These are phyloP conservation scores for Oncorhynchus gorbuscha DNA, from an alignment of 2,113 vertebrate species.

Conservation along the genomic window DNA sequence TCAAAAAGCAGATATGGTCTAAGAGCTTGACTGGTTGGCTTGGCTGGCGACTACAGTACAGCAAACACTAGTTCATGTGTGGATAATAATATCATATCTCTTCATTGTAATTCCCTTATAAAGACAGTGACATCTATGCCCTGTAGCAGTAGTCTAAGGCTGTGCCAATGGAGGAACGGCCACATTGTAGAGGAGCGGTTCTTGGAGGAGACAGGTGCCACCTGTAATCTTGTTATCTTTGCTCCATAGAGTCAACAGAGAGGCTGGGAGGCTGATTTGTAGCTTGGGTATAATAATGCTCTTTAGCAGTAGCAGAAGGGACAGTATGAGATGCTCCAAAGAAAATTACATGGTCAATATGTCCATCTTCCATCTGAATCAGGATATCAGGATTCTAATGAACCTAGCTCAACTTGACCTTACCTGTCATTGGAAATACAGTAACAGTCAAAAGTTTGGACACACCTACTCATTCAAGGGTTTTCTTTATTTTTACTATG, in stretches of 20 bases:
- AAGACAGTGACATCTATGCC: constrained; percentile 33
- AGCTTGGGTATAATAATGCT: constrained; percentile 24
- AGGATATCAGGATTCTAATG: background rate
- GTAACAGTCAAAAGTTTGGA: no score
- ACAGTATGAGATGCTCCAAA: constrained; percentile 13
- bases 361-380: constrained; percentile 4
- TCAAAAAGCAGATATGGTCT: constrained; percentile 29
- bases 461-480: no score
- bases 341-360: constrained; percentile 23
- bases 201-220: constrained; percentile 47
- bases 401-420: no score
- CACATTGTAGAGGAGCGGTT: constrained; percentile 24
- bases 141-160: constrained; percentile 27
- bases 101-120: constrained; percentile 34
- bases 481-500: no score
- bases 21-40: constrained; percentile 5
- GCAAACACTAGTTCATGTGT: constrained; percentile 16
- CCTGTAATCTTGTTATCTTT: constrained; percentile 43
- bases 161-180: constrained; percentile 14
- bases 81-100: constrained; percentile 31
- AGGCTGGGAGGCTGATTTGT: constrained; percentile 21
- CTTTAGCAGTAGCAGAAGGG: constrained; percentile 24
- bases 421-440: no score
- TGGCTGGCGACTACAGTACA: background rate
- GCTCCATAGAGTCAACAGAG: constrained; percentile 21